Conservation (phyloP, 2,797 vertebrate species). For the Otolemur crassicaudatus region DNA sequence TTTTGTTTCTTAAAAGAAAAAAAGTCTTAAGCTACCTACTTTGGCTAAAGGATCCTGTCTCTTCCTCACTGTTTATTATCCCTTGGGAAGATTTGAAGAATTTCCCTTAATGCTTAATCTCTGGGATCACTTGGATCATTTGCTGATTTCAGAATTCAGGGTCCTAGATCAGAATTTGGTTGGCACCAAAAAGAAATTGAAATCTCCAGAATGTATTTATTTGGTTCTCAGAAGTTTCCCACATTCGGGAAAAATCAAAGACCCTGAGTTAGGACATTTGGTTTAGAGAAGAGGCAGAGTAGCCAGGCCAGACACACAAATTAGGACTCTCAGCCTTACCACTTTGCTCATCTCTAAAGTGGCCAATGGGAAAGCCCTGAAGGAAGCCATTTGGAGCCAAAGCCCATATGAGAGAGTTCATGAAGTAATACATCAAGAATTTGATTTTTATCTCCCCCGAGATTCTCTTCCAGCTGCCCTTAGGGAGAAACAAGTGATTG, state of each 20-base stretch:
- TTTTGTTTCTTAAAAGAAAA: conserved; percentile 40
- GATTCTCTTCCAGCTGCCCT: conserved; percentile 21
- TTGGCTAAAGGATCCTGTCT: background rate
- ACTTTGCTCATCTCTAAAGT: background rate
- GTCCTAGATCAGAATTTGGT: conserved; percentile 24
- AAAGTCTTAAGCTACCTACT: background rate
- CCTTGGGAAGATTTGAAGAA: conserved; percentile 31
- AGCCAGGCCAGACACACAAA: background rate
- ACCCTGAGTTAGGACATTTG: background rate
- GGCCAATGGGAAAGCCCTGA: background rate
- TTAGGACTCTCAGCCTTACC: background rate
- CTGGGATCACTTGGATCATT: background rate
- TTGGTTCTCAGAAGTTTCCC: conserved; percentile 26
- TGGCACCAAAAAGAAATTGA: conserved; percentile 11
- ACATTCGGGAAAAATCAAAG: background rate
- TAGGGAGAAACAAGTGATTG: conserved; percentile 9
- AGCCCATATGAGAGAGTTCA: background rate
- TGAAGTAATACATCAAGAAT: background rate
- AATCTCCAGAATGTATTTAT: conserved; percentile 27
- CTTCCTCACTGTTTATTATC: background rate
- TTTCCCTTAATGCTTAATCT: background rate
- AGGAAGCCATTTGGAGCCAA: conserved; percentile 19
- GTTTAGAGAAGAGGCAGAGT: conserved; percentile 40
- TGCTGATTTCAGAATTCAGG: conserved; percentile 26
- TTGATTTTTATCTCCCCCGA: conserved; percentile 51